Base-by-base conservation (phyloP, 2,113 vertebrate genomes). In the Brachyhypopomus occidentalis region DNA sequence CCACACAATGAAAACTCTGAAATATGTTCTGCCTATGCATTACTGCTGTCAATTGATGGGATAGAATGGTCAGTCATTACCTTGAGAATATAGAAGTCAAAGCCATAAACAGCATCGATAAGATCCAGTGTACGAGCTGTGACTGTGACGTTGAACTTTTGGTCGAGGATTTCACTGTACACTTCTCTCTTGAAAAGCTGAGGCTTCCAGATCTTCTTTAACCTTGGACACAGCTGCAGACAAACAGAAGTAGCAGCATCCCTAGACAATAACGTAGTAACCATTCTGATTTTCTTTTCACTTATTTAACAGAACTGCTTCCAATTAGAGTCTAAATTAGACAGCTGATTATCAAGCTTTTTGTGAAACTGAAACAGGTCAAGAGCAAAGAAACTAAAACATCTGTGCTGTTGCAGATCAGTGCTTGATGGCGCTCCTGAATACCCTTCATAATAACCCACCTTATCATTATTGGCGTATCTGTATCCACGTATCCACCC, bases 11-110 rank as follows among this genome's bases (percentile, higher is more conserved):
- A 25, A 64, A 41, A 20, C 64, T 5, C 12, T 27, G 7, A 14
- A 5, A 17, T 79, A 17, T 59, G 16, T 27, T 9, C 5, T 45
- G 22, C 19, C 67, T 45, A 9, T 5, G 17, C 2, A 38, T 30
- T 34, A 52, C 9, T 52, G 41, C 41, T 9, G 9, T 6, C 2
- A 7, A 11, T 45, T 11, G 30, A 30, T 45, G 5, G 5, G 41
- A 45, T 45, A 11, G 1, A 6, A 6, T 45, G 6, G 12, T 14
- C 45, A 52, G 45, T 1, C 66, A 83, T 87, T 85, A 95, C 97
- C 91, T 94, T 96, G 5, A 99, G 95, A 58, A 99, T 97, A 85
- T 99, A 99, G 84, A 94, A 97, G 90, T 99, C 98, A 0, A 99
- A 96, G 55, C 98, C 97, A 0, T 89, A 98, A 14, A 91, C 95